phyloP scores from a whole-genome alignment of 2,113 vertebrate species.

The Archilochus colubris region DNA sequence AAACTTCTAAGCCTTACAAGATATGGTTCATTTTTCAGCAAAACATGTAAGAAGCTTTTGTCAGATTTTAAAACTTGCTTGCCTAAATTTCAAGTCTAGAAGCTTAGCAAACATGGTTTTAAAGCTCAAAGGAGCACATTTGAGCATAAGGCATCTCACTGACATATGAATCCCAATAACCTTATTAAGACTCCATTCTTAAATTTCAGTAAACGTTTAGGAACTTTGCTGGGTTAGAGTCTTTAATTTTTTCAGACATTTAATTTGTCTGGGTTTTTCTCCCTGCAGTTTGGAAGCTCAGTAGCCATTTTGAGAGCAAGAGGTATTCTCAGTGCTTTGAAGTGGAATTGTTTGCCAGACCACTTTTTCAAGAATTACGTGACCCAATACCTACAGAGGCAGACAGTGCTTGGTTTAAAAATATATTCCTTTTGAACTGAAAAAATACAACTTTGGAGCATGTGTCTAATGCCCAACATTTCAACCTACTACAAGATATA shows the following conservation, averaged over 20 bases:
- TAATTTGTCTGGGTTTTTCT: not conserved
- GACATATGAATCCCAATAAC: slow-evolving; percentile 16
- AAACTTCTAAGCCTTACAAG: not conserved
- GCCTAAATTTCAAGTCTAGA: not conserved
- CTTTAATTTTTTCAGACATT: not conserved
- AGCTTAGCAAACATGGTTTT: not conserved
- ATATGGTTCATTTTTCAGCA: not conserved
- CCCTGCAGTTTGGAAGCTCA: not conserved
- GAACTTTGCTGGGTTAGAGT: not conserved
- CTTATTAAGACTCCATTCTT: not conserved
- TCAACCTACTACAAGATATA: not conserved
- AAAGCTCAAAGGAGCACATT: not conserved
- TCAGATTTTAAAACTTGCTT: not conserved
- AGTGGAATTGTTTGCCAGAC: not conserved
- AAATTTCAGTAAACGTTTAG: not conserved
- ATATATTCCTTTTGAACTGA: not conserved
- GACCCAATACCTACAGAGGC: not conserved
- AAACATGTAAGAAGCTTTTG: not conserved
- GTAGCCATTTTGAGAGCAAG: not conserved
- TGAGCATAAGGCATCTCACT: not conserved
- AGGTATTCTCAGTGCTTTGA: not conserved
- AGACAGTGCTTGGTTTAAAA: not conserved
- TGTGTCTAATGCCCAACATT: not conserved
- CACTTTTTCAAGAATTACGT: not conserved
- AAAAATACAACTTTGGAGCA: not conserved